phyloP scores from a whole-genome alignment of 2,888 invertebrate species.

The Marronus borbonicus region DNA sequence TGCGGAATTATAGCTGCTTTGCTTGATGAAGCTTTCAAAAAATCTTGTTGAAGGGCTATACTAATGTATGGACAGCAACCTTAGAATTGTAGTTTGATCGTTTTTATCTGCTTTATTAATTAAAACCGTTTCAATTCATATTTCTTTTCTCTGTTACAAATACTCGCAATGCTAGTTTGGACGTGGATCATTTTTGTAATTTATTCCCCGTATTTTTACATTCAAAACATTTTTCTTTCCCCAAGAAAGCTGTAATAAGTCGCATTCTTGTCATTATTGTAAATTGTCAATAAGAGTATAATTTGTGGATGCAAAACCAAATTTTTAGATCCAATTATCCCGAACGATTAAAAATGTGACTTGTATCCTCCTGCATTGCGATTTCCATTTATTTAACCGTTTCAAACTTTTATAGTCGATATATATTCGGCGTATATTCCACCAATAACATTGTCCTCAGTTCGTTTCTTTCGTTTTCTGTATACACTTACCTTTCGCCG shows the following conservation, averaged over 20 bases:
- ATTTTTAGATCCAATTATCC: not conserved
- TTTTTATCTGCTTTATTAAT: too few relatives aligned
- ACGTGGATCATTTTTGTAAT: not conserved
- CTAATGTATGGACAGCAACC: too few relatives aligned
- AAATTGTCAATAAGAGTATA: not conserved
- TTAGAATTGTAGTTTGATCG: too few relatives aligned
- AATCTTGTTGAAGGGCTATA: too few relatives aligned
- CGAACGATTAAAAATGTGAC: not conserved
- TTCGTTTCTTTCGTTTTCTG: not conserved
- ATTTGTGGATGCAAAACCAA: not conserved
- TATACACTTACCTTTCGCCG: not conserved
- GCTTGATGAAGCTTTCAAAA: too few relatives aligned
- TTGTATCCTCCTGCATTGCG: not conserved
- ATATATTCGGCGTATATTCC: not conserved
- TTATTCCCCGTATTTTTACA: not conserved
- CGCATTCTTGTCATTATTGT: not conserved
- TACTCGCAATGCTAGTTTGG: not conserved
- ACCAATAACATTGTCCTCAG: not conserved
- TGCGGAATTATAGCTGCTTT: too few relatives aligned
- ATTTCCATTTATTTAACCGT: too few relatives aligned
- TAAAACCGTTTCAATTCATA: too few relatives aligned
- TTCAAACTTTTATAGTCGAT: not conserved
- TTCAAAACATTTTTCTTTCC: not conserved
- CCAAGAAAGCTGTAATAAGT: not conserved
- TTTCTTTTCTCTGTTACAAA: too few relatives aligned